These are phyloP conservation scores for Dinocampus coccinellae DNA, from an alignment of 2,888 invertebrate species.

Conservation along the genomic window DNA sequence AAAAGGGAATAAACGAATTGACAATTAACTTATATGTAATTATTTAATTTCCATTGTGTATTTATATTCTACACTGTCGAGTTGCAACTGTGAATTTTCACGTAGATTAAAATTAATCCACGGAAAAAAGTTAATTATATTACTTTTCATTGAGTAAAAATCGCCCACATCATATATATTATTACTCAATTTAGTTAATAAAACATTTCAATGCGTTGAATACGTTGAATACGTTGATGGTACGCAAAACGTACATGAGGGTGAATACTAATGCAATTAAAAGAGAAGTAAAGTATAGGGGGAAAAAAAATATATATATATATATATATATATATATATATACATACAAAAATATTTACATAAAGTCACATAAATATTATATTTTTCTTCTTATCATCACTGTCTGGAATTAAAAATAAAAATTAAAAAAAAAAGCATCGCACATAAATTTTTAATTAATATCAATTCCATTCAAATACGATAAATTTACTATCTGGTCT, in stretches of 20 bases:
- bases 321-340: too few species aligned
- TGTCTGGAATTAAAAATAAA: too few species aligned
- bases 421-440: too few species aligned
- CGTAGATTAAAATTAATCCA: neutral
- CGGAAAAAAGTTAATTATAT: constrained; percentile 26
- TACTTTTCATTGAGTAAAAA: constrained; percentile 26
- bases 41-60: neutral
- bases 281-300: neutral
- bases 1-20: too few species aligned
- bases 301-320: neutral
- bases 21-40: too few species aligned
- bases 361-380: too few species aligned
- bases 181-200: constrained; percentile 43
- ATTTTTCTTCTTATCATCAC: too few species aligned
- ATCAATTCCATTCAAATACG: too few species aligned
- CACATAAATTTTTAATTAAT: too few species aligned
- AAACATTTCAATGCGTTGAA: constrained; percentile 23
- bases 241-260: neutral
- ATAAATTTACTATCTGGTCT: too few species aligned
- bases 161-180: constrained; percentile 21
- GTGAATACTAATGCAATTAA: neutral
- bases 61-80: neutral
- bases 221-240: neutral
- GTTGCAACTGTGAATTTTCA: neutral
- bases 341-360: too few species aligned